Evolutionary conservation across 2,797 vertebrate species (phyloP).

Genomic region (Pachyuromys duprasi): DNA sequence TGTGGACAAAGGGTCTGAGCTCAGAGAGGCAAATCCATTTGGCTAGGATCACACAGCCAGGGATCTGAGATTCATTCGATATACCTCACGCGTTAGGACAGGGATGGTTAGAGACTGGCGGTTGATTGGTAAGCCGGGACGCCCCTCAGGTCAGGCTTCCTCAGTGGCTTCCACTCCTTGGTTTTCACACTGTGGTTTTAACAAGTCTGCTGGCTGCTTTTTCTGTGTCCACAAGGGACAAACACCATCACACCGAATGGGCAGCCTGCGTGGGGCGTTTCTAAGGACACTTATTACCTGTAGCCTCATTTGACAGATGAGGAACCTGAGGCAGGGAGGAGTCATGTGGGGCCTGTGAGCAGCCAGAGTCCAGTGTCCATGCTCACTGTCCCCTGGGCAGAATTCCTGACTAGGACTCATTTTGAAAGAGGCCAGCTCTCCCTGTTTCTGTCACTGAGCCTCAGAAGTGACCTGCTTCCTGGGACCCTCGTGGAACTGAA

Average conservation of each 20-base stretch:
- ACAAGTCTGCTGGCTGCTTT: not conserved
- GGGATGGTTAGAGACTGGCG: not conserved
- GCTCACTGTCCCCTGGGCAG: not conserved
- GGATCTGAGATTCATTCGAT: not conserved
- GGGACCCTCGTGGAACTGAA: not conserved
- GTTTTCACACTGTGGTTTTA: not conserved
- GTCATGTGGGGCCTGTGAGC: rapidly evolving
- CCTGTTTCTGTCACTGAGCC: not conserved
- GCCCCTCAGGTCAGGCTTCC: not conserved
- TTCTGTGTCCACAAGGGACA: not conserved
- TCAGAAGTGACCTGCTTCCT: not conserved
- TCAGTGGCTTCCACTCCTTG: not conserved
- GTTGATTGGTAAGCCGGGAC: not conserved
- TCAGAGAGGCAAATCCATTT: constrained; percentile 1
- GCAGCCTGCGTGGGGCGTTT: not conserved
- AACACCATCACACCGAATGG: not conserved
- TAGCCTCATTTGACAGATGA: not conserved
- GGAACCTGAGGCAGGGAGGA: constrained; percentile 8
- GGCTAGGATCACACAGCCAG: constrained; percentile 27
- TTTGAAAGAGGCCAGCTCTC: not conserved
- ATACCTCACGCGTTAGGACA: not conserved
- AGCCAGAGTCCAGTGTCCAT: not conserved
- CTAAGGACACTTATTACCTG: not conserved
- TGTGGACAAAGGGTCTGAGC: not conserved
- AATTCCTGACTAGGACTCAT: not conserved